Evolutionary conservation across 1,140 invertebrate species (phyloP).

Genomic region (Chionoecetes opilio): DNA sequence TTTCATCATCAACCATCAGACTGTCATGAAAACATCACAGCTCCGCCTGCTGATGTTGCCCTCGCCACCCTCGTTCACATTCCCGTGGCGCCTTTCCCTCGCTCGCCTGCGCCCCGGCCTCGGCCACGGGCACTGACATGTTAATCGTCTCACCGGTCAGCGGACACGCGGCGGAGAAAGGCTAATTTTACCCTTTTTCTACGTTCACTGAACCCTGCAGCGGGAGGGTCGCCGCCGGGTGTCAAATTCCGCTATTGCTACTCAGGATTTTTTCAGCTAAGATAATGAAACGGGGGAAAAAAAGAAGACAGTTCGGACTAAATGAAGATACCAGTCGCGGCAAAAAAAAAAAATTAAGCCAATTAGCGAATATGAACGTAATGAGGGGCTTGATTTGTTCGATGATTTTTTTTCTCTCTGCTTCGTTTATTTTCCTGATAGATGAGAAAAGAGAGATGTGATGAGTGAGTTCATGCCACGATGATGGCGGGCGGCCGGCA

Average conservation of each 20-base stretch:
- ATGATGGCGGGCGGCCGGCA: neutral
- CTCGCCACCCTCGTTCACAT: neutral
- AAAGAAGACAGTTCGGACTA: conserved; percentile 4
- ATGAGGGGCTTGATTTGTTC: conserved; percentile 7
- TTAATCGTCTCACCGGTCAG: neutral
- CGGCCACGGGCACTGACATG: conserved; percentile 4
- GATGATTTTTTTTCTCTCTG: neutral
- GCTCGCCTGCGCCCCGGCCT: neutral
- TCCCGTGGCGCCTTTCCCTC: neutral
- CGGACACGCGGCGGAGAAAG: neutral
- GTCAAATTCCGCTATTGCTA: neutral
- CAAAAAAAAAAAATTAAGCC: neutral
- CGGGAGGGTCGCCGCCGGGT: neutral
- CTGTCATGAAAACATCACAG: no score
- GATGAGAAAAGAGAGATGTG: neutral
- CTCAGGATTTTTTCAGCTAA: neutral
- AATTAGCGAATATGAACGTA: neutral
- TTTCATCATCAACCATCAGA: no score
- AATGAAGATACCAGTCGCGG: neutral
- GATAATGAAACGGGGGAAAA: neutral
- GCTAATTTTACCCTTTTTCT: neutral
- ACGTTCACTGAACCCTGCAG: neutral
- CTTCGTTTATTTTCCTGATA: neutral
- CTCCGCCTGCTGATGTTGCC: no score
- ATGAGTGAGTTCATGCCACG: neutral